These are phyloP conservation scores for human (Homo sapiens) DNA, from an alignment of 2,113 vertebrate species.

Conservation along the genomic window DNA sequence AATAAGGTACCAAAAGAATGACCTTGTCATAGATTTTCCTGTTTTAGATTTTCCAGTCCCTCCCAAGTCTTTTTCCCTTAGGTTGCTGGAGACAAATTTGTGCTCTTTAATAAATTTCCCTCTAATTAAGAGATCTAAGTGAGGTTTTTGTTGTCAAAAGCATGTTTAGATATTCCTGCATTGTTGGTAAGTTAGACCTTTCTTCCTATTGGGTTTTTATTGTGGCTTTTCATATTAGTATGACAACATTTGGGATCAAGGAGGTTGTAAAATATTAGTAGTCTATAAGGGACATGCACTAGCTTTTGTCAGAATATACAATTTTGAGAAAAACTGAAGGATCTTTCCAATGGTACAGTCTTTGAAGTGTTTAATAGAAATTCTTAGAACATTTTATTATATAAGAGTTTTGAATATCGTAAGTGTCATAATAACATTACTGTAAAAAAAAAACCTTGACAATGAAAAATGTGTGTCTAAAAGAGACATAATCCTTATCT, in stretches of 20 bases:
- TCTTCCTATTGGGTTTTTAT: neutral
- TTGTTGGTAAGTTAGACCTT: neutral
- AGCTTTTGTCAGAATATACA: neutral
- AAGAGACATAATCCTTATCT: neutral
- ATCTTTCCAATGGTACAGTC: neutral
- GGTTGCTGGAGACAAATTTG: neutral
- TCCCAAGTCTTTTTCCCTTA: neutral
- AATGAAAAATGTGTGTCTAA: slow-evolving; percentile 4
- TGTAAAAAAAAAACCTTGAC: slow-evolving; percentile 10
- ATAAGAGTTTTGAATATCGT: neutral
- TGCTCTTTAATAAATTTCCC: neutral
- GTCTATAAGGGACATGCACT: neutral
- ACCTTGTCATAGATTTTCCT: neutral
- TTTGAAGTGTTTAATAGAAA: neutral
- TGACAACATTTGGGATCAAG: neutral
- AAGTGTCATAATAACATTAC: neutral
- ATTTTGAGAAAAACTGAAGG: neutral
- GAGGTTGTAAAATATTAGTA: neutral
- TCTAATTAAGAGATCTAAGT: neutral
- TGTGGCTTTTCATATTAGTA: neutral
- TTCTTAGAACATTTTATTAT: neutral
- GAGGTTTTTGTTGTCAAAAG: neutral
- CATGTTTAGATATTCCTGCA: slow-evolving; percentile 29
- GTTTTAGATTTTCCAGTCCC: neutral
- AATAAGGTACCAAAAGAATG: neutral